Conservation (phyloP, 2,113 vertebrate genomes). For the Deroptyus accipitrinus region DNA sequence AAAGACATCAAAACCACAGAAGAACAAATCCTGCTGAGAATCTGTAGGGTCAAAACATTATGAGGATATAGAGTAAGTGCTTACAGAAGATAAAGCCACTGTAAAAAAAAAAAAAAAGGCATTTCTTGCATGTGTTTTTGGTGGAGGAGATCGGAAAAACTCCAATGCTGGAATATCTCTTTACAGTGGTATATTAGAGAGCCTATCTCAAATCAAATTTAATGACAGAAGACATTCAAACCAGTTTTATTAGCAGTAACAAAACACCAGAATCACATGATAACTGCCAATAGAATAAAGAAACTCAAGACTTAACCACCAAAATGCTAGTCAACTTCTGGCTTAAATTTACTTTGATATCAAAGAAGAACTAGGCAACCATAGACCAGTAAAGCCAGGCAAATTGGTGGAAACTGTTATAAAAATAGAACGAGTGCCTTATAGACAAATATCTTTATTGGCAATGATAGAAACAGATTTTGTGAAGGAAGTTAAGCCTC, state of each 20-base stretch:
- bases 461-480: neutral
- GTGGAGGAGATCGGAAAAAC: neutral
- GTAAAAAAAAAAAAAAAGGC: neutral
- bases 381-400: neutral
- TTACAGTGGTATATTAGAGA: fast-evolving
- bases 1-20: neutral
- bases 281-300: neutral
- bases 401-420: neutral
- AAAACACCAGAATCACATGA: neutral
- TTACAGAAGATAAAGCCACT: neutral
- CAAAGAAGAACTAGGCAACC: neutral
- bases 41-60: neutral
- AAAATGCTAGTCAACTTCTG: neutral
- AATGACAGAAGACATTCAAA: neutral
- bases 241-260: neutral
- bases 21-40: neutral
- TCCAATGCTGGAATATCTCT: neutral
- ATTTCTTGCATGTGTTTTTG: neutral
- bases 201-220: neutral
- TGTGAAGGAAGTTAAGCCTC: neutral
- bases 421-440: neutral
- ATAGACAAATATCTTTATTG: neutral
- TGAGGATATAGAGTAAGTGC: neutral
- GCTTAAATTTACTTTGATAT: neutral
- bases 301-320: neutral